Evolutionary conservation across 2,888 invertebrate species (phyloP), one percentile per base, ranked within the genome.

Genomic region (Melanostoma scalare): DNA sequence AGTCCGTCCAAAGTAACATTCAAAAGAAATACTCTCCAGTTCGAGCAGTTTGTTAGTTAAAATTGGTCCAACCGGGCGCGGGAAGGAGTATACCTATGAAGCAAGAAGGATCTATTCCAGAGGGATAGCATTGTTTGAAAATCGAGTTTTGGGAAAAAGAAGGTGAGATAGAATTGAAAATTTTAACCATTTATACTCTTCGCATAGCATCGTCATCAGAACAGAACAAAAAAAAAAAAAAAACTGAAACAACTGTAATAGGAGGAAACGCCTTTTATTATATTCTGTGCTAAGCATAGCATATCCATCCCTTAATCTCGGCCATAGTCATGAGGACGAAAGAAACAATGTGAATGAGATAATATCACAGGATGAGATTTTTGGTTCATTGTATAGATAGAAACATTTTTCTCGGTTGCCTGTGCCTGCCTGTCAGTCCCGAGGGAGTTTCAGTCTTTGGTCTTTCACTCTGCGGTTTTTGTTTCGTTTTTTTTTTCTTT

Each of bases 281-380:
- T 42, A 20, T 20, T 30, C n/a, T 52, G 40, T 40, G 35, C 35
- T 10, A 44, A 6, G 36, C 50, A 52, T 42, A 20, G 56, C 35
- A 46, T 50, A 68, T 67, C 40, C 69, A 75, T 75, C 80, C 80
- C 80, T 58, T 80, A 75, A 80, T 75, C 61, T 65, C 31, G 46
- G 35, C 6, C 40, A 53, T 31, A 48, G 55, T 56, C 69, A 67
- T 56, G 56, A 50, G 75, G 30, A 58, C 20, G 55, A 36, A 50
- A 53, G 36, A 53, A 40, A 36, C 35, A 44, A 44, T 55, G 35
- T 38, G 60, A 68, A 60, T 61, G 46, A 44, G 50, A 76, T 61
- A 67, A 76, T 61, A 76, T 81, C 58, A 10, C 35, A 38, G 58
- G 61, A 73, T 73, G 73, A 67, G 68, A 69, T 68, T 82, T 81